These are phyloP conservation scores for Syrrhaptes paradoxus DNA, from an alignment of 2,113 vertebrate species.

Conservation along the genomic window DNA sequence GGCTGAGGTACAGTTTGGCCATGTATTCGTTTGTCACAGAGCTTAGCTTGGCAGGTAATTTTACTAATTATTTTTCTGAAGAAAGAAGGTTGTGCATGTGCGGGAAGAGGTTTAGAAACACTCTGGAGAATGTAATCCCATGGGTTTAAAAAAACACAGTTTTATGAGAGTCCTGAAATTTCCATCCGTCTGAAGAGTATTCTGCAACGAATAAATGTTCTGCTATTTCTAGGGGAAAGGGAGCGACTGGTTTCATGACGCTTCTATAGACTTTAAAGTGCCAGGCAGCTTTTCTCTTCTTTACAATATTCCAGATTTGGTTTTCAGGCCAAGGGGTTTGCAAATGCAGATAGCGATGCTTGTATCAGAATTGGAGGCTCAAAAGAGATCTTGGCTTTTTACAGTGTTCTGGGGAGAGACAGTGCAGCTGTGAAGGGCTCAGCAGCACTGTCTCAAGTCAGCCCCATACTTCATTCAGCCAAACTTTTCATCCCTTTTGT, in stretches of 20 bases:
- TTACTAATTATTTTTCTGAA: neutral
- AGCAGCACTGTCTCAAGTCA: neutral
- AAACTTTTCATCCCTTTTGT: neutral
- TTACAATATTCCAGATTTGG: neutral
- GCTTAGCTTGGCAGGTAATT: neutral
- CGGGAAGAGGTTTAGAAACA: neutral
- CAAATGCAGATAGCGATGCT: neutral
- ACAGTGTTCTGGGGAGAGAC: neutral
- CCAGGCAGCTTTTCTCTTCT: constrained; percentile 14
- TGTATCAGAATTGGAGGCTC: neutral
- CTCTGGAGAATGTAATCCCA: neutral
- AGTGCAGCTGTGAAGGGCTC: neutral
- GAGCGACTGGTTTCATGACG: neutral
- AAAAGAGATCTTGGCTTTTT: neutral
- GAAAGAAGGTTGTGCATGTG: neutral
- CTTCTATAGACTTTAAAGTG: neutral
- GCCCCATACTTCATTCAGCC: neutral
- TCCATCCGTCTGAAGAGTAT: neutral
- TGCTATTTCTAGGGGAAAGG: constrained; percentile 5
- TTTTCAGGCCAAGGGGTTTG: constrained; percentile 8
- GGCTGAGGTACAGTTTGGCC: neutral
- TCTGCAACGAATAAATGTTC: neutral
- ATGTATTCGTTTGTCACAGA: neutral
- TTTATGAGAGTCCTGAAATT: constrained; percentile 16
- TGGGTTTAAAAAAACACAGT: neutral